phyloP scores from a whole-genome alignment of 2,113 vertebrate genomes.

The Turnix velox region DNA sequence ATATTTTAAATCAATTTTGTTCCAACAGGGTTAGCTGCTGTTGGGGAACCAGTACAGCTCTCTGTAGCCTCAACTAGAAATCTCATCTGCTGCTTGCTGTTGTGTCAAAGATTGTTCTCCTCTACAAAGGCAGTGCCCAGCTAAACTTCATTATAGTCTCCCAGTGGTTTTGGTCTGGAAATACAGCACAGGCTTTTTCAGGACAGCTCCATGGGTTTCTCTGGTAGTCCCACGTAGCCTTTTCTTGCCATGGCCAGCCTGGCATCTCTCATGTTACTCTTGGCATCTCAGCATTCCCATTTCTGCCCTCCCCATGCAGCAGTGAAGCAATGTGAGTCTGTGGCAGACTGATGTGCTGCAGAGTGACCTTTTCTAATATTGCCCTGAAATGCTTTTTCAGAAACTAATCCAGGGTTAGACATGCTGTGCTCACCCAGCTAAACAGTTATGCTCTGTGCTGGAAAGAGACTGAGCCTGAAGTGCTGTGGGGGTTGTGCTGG shows the following conservation, averaged over 20 bases:
- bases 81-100: background rate
- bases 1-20: background rate
- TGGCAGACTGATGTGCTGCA: background rate
- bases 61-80: background rate
- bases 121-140: background rate
- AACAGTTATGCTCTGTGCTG: background rate
- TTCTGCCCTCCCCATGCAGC: background rate
- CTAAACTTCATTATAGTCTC: fast-evolving
- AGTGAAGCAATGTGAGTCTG: background rate
- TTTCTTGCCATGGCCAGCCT: fast-evolving
- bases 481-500: fast-evolving
- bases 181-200: background rate
- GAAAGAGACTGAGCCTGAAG: background rate
- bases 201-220: background rate
- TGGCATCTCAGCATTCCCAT: fast-evolving
- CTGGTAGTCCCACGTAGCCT: background rate
- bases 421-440: fast-evolving
- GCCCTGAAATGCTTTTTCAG: fast-evolving
- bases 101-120: background rate
- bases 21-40: background rate
- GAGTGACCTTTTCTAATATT: background rate
- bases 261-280: background rate
- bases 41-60: fast-evolving
- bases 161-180: background rate
- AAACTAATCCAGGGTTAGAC: background rate